Percentiles rank a stretch among this genome's conserved stretches.
Evolutionary conservation across 2,888 invertebrate species (phyloP).

Genomic region (Holacanthella duospinosa): DNA sequence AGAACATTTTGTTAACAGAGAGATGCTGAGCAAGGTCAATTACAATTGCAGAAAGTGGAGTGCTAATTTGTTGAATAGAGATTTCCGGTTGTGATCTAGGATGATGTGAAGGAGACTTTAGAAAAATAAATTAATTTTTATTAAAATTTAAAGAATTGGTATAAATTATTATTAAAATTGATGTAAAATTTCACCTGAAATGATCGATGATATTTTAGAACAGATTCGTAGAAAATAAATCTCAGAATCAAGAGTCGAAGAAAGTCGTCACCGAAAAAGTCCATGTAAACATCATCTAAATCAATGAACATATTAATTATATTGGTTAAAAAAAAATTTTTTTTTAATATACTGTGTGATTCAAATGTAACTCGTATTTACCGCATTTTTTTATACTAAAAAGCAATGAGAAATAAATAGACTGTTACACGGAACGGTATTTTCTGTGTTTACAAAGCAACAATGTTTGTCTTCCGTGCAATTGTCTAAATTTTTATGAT

Average conservation of each 20-base stretch:
- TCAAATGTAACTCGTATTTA: conserved; percentile 43
- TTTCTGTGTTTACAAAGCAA: too few species aligned
- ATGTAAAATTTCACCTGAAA: conserved; percentile 43
- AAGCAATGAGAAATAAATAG: conserved; percentile 2
- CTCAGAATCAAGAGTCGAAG: conserved; percentile 75
- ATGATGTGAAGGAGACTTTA: conserved; percentile 11
- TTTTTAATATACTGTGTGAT: not conserved
- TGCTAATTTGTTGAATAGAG: not conserved
- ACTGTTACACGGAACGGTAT: too few species aligned
- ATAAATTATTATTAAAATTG: not conserved
- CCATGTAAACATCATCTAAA: conserved; percentile 48
- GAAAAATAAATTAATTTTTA: not conserved
- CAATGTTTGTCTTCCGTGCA: not conserved
- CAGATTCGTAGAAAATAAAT: conserved; percentile 87
- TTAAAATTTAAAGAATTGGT: not conserved
- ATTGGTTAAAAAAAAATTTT: not conserved
- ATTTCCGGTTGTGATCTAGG: not conserved
- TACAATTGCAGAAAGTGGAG: conserved; percentile 6
- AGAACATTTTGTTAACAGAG: conserved; percentile 15
- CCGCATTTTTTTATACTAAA: conserved; percentile 43
- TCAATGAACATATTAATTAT: conserved; percentile 9
- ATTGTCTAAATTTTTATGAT: conserved; percentile 3
- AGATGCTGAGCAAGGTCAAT: conserved; percentile 14
- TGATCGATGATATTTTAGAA: conserved; percentile 74
- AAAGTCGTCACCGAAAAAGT: conserved; percentile 92